Evolutionary conservation across 2,113 vertebrate species (phyloP).

Genomic region (Rhynchomys soricoides): DNA sequence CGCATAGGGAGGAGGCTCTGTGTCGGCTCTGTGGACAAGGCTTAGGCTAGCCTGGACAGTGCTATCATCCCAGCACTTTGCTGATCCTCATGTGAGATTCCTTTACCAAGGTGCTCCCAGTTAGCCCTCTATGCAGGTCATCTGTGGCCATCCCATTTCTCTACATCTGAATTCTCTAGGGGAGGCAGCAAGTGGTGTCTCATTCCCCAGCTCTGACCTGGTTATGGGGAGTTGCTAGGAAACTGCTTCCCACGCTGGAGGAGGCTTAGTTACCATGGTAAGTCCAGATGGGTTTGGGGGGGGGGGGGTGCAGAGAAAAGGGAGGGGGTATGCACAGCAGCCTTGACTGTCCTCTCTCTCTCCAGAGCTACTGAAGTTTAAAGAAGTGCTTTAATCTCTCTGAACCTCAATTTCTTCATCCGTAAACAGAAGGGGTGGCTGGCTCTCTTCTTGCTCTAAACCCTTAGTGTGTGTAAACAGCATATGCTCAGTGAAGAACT

Average conservation of each 20-base stretch:
- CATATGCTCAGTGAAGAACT: not conserved
- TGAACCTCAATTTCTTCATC: not conserved
- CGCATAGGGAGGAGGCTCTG: too few species aligned
- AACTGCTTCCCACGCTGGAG: conserved; percentile 62
- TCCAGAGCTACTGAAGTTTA: not conserved
- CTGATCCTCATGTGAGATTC: not conserved
- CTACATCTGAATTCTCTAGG: conserved; percentile 40
- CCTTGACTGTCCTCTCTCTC: not conserved
- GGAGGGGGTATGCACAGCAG: not conserved
- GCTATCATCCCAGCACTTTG: not conserved
- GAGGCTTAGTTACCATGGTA: conserved; percentile 73
- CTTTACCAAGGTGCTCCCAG: not conserved
- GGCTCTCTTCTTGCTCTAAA: not conserved
- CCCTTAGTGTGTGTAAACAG: not conserved
- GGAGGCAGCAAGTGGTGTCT: conserved; percentile 7
- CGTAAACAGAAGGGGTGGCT: not conserved
- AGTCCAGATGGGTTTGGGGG: conserved; percentile 60
- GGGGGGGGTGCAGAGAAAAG: not conserved
- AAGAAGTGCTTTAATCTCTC: not conserved
- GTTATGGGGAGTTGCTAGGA: conserved; percentile 78
- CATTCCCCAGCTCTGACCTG: conserved; percentile 66
- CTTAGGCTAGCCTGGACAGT: accelerated
- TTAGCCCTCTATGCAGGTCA: not conserved
- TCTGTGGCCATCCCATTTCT: conserved; percentile 26
- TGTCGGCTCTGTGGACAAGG: not conserved